Evolutionary conservation across 2,113 vertebrate species (phyloP).

Genomic region (Myrmophylax atrothorax): DNA sequence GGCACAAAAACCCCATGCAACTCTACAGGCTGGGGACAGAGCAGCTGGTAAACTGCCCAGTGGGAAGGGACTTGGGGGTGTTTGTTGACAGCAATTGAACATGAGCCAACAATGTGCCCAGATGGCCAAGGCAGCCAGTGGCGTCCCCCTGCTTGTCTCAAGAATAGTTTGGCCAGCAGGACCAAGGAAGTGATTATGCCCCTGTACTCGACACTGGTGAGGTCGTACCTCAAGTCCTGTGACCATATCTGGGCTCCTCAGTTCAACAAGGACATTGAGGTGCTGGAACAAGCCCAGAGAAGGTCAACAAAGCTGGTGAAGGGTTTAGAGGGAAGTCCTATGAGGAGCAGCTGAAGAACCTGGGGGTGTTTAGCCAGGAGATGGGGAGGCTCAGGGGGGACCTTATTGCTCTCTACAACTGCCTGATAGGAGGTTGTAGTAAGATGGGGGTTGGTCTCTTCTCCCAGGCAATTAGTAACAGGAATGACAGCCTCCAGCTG

Average conservation of each 20-base stretch:
- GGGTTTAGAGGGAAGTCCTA: neutral
- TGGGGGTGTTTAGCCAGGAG: neutral
- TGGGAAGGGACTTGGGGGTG: neutral
- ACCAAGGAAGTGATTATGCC: rapidly evolving
- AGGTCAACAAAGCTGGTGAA: neutral
- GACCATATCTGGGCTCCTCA: neutral
- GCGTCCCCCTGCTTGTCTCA: neutral
- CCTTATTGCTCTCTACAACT: neutral
- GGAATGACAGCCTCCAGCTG: neutral
- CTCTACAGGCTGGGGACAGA: neutral
- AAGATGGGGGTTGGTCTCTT: rapidly evolving
- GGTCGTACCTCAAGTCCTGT: rapidly evolving
- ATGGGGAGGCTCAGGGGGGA: neutral
- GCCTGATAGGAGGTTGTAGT: neutral
- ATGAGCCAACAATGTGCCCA: neutral
- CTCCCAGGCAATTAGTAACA: neutral
- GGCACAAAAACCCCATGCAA: neutral
- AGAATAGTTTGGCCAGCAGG: neutral
- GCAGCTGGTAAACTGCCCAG: neutral
- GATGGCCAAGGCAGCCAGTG: neutral
- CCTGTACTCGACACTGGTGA: rapidly evolving
- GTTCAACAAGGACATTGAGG: neutral
- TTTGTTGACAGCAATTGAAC: neutral
- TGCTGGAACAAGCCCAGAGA: neutral
- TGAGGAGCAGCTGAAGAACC: neutral